A percentile compares a stretch with the other conserved stretches of the same genome.
Evolutionary conservation across 2,797 vertebrate species (phyloP).

Genomic region (Xiphorhynchus erythropygius): DNA sequence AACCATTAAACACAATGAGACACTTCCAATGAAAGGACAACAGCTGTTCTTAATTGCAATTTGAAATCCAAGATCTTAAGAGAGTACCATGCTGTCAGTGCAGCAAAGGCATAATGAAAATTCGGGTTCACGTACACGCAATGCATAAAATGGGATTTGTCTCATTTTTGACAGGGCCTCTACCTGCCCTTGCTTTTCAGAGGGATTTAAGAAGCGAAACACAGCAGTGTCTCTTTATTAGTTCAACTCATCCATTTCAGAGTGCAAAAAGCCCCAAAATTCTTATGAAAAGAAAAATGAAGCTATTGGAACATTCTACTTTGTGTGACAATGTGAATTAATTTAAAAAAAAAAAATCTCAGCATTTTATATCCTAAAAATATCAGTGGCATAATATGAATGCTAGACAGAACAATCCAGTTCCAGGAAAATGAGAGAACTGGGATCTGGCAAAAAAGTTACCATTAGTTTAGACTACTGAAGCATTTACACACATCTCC

Average conservation of each 20-base stretch:
- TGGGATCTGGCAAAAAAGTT: slow-evolving; percentile 12
- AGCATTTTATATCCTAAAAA: slow-evolving; percentile 28
- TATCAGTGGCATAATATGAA: not conserved
- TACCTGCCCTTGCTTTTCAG: not conserved
- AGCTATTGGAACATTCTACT: not conserved
- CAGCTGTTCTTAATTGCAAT: slow-evolving; percentile 57
- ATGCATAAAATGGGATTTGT: not conserved
- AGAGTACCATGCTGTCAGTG: not conserved
- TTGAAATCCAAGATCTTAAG: slow-evolving; percentile 6
- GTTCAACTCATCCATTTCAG: not conserved
- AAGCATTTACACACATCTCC: slow-evolving; percentile 6
- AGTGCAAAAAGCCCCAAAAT: not conserved
- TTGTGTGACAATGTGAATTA: not conserved
- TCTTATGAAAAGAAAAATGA: not conserved
- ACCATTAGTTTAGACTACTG: not conserved
- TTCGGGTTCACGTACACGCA: not conserved
- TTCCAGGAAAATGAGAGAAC: slow-evolving; percentile 63
- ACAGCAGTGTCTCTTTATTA: not conserved
- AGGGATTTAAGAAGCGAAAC: not conserved
- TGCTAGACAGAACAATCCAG: not conserved
- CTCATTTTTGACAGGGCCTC: not conserved
- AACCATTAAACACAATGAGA: slow-evolving; percentile 54
- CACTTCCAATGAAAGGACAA: slow-evolving; percentile 33
- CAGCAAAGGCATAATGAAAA: not conserved
- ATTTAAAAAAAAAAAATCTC: not conserved